Evolutionary conservation across 2,888 invertebrate genomes (phyloP).

Genomic region (Leptothorax acervorum): DNA sequence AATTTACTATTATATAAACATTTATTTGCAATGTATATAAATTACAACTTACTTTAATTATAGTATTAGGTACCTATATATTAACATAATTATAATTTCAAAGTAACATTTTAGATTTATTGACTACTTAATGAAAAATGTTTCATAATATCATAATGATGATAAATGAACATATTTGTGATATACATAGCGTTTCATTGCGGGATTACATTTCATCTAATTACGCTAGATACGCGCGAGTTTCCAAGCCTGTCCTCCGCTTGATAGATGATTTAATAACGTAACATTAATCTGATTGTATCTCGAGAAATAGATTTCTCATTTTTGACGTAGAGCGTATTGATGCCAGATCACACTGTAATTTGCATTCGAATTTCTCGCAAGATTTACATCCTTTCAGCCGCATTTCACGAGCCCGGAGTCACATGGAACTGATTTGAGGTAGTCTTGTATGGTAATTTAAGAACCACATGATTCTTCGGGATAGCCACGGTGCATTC

Average conservation of each 20-base stretch:
- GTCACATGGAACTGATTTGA: conserved; percentile 64
- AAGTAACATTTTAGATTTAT: neutral
- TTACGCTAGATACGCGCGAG: neutral
- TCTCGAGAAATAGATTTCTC: conserved; percentile 1
- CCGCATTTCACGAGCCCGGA: conserved; percentile 62
- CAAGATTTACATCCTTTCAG: conserved; percentile 61
- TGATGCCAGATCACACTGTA: conserved; percentile 31
- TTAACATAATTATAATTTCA: neutral
- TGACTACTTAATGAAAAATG: neutral
- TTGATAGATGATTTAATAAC: conserved; percentile 15
- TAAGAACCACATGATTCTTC: conserved; percentile 73
- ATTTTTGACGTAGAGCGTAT: conserved; percentile 10
- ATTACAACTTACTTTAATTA: neutral
- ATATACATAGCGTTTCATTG: neutral
- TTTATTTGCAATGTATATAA: neutral
- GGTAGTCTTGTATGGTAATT: conserved; percentile 68
- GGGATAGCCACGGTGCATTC: conserved; percentile 66
- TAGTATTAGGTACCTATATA: neutral
- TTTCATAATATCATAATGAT: neutral
- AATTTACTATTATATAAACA: neutral
- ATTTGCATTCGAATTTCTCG: conserved; percentile 59
- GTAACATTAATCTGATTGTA: conserved; percentile 7
- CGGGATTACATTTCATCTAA: neutral
- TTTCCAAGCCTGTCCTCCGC: neutral
- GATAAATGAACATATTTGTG: neutral